Evolutionary conservation across 2,888 invertebrate species (phyloP).

Genomic region (Drymonia ruficornis): DNA sequence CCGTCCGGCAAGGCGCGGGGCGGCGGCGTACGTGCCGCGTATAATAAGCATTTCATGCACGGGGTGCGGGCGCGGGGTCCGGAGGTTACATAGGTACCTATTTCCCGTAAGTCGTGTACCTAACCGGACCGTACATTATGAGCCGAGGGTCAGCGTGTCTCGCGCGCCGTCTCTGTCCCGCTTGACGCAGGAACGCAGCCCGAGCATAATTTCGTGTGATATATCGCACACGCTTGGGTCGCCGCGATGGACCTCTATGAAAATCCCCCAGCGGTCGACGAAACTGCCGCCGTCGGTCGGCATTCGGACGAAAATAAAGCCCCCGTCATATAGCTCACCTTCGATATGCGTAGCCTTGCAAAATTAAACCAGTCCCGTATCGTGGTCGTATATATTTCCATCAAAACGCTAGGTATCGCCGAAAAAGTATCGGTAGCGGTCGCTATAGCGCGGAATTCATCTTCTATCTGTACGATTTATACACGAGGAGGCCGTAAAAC

Average conservation of each 20-base stretch:
- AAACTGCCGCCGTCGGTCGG: slow-evolving; percentile 45
- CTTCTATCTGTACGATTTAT: slow-evolving; percentile 84
- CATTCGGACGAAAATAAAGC: slow-evolving; percentile 54
- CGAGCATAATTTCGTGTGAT: slow-evolving; percentile 82
- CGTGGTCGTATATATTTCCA: slow-evolving; percentile 43
- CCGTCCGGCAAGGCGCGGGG: slow-evolving; percentile 64
- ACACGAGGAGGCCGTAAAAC: slow-evolving; percentile 83
- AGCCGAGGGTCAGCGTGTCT: slow-evolving; percentile 82
- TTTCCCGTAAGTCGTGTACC: slow-evolving; percentile 84
- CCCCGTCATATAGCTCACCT: slow-evolving; percentile 35
- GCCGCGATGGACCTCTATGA: slow-evolving; percentile 74
- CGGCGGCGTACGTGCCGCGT: slow-evolving; percentile 82
- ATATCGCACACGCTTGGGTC: slow-evolving; percentile 73
- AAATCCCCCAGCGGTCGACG: slow-evolving; percentile 60
- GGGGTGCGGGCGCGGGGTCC: slow-evolving; percentile 77
- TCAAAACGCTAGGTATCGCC: slow-evolving; percentile 57
- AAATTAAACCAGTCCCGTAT: slow-evolving; percentile 34
- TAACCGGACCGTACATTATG: slow-evolving; percentile 86
- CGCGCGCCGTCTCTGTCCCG: slow-evolving; percentile 77
- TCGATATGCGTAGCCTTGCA: slow-evolving; percentile 34
- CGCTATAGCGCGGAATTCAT: slow-evolving; percentile 77
- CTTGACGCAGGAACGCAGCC: slow-evolving; percentile 63
- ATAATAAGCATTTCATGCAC: slow-evolving; percentile 87
- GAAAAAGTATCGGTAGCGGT: slow-evolving; percentile 73
- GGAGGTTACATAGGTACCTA: slow-evolving; percentile 79